phyloP scores from a whole-genome alignment of 2,888 invertebrate species.

The Pemphredon lugubris region DNA sequence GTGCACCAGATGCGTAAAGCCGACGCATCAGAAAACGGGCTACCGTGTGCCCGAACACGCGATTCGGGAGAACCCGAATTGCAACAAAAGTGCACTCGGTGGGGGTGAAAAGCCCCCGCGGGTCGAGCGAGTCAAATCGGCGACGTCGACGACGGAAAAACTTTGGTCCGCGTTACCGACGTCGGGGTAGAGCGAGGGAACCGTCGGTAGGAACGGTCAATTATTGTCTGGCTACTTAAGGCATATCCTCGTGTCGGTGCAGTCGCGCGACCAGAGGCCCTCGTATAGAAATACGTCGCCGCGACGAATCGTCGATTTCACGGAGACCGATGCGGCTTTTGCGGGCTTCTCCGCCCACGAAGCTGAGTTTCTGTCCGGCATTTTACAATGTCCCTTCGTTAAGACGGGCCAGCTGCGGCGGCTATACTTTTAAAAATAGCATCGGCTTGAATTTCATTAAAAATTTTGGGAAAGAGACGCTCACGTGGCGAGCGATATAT shows the following conservation, averaged over 20 bases:
- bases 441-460: slow-evolving; percentile 59
- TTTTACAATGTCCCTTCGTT: slow-evolving; percentile 80
- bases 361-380: slow-evolving; percentile 58
- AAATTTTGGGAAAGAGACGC: slow-evolving; percentile 22
- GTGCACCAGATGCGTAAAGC: too few relatives aligned
- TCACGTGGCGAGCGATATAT: neutral
- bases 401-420: slow-evolving; percentile 66
- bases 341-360: slow-evolving; percentile 79
- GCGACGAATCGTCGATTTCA: slow-evolving; percentile 80
- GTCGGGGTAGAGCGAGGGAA: neutral
- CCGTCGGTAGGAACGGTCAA: slow-evolving; percentile 51
- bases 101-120: slow-evolving; percentile 42
- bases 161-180: slow-evolving; percentile 49
- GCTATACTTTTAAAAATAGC: slow-evolving; percentile 50
- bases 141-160: slow-evolving; percentile 51
- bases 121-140: slow-evolving; percentile 74
- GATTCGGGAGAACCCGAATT: slow-evolving; percentile 25
- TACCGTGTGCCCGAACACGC: slow-evolving; percentile 30
- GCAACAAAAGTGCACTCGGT: slow-evolving; percentile 55
- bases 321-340: slow-evolving; percentile 80
- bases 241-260: slow-evolving; percentile 65
- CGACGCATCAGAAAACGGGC: slow-evolving; percentile 13
- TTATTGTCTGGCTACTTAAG: slow-evolving; percentile 70
- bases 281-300: slow-evolving; percentile 76
- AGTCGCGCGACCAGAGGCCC: slow-evolving; percentile 72